phyloP scores from a whole-genome alignment of 2,797 vertebrate genomes.

The Ctenopoma kingsleyae region DNA sequence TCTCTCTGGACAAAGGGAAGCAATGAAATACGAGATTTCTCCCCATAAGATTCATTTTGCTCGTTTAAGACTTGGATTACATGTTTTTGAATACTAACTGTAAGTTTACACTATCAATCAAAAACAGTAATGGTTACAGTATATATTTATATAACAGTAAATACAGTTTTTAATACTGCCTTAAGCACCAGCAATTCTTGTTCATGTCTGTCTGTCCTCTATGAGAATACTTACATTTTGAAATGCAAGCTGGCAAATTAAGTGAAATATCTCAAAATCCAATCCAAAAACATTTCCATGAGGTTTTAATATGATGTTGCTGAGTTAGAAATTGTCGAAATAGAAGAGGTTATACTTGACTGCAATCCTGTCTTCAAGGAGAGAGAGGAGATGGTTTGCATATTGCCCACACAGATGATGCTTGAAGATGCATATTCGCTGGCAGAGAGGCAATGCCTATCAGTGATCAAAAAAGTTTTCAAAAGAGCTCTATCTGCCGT shows the following conservation, averaged over 20 bases:
- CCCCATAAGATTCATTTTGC: slow-evolving; percentile 60
- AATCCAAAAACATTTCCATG: slow-evolving; percentile 71
- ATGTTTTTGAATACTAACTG: slow-evolving; percentile 80
- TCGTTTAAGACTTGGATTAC: slow-evolving; percentile 79
- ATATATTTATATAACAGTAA: not conserved
- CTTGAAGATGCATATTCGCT: slow-evolving; percentile 84
- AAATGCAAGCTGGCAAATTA: slow-evolving; percentile 39
- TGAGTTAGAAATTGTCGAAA: slow-evolving; percentile 72
- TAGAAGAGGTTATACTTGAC: slow-evolving; percentile 77
- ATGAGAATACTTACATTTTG: slow-evolving; percentile 22
- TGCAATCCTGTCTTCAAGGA: slow-evolving; percentile 86
- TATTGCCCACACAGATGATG: slow-evolving; percentile 86
- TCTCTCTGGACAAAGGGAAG: slow-evolving; percentile 71
- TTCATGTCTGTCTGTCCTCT: slow-evolving; percentile 36
- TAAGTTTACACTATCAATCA: slow-evolving; percentile 76
- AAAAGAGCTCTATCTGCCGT: slow-evolving; percentile 74
- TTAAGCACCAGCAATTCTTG: slow-evolving; percentile 17
- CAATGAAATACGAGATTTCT: slow-evolving; percentile 75
- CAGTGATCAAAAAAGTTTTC: slow-evolving; percentile 70
- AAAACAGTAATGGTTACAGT: slow-evolving; percentile 39
- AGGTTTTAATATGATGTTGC: slow-evolving; percentile 53
- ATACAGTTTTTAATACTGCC: slow-evolving; percentile 33
- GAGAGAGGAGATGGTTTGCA: slow-evolving; percentile 84
- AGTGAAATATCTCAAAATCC: slow-evolving; percentile 64
- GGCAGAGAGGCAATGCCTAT: slow-evolving; percentile 71